These are phyloP conservation scores for Minunthozetes semirufus DNA, from an alignment of 2,888 invertebrate genomes.

Conservation along the genomic window DNA sequence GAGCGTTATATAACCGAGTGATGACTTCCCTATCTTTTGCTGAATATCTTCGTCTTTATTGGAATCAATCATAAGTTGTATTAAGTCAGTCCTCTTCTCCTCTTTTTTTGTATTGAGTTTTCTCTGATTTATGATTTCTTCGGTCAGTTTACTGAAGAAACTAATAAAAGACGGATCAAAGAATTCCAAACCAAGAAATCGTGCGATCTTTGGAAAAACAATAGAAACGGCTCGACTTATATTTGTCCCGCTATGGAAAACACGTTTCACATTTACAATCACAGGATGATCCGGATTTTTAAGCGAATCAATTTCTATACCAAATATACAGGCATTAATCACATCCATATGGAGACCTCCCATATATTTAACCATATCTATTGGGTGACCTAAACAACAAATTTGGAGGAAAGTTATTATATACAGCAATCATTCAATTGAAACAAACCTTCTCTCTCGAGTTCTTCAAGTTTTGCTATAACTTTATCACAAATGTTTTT, in stretches of 20 bases:
- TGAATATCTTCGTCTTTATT: background rate
- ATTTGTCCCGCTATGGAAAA: conserved; percentile 27
- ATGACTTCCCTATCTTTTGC: background rate
- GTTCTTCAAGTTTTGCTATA: background rate
- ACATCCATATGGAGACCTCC: conserved; percentile 33
- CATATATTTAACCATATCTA: conserved; percentile 22
- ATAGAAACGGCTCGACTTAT: background rate
- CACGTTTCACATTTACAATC: no score
- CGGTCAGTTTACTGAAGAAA: no score
- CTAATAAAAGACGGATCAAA: no score
- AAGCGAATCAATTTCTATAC: conserved; percentile 33
- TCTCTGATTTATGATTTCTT: no score
- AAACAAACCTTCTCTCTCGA: background rate
- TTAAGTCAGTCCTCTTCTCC: no score
- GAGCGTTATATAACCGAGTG: background rate
- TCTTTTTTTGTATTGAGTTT: no score
- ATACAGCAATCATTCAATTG: background rate
- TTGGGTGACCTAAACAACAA: background rate
- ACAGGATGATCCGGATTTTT: conserved; percentile 30
- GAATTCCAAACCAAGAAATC: no score
- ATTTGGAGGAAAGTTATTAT: background rate
- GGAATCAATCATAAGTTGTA: no score
- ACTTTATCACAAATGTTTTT: conserved; percentile 20
- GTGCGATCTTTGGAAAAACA: background rate
- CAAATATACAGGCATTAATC: conserved; percentile 24